Evolutionary conservation across 2,888 invertebrate genomes (phyloP), one percentile per base, ranked within the genome.

Genomic region (Volucella inflata): DNA sequence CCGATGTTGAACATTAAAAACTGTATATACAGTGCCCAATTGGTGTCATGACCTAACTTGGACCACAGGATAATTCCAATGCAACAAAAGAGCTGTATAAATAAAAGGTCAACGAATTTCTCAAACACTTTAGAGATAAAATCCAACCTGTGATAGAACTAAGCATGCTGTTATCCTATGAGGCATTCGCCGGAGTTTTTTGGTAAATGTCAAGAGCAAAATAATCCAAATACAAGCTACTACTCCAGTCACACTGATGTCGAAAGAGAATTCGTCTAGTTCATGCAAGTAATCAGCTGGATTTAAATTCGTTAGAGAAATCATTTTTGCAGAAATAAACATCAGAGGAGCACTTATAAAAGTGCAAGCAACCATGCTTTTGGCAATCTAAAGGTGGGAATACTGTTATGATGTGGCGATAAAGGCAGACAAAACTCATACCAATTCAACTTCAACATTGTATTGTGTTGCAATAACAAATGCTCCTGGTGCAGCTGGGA

Each of bases 401-500:
- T 14, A 14, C 2, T 40, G 21, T 2, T 51, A 57, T 3, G 30
- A 8, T 6, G 9, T 11, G 38, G 2, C 9, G 17, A 59, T 11
- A 14, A 48, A 40, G 1, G 8, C 6, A 48, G 1, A 12, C n/a
- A 36, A 1, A 48, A 11, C 1, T 30, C 6, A 93, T 91, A 97
- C 97, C 94, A 98, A 93, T 92, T 98, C 98, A 76, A 96, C 94
- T 90, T 97, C 97, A 68, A 97, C 92, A 87, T 95, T 95, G 91
- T 98, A 98, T 87, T 97, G 95, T 51, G 96, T 95, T 0, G 98
- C 97, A 92, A 98, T 98, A 2, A 99, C 97, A 91, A 98, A 98
- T 0, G 98, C 97, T n/a, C 97, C 97, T 0, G 98, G 98, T 0
- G 98, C 98, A 1, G 98, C 95, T 0, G 99, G 99, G 91, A 99